Base-by-base conservation (phyloP, 1,140 invertebrate genomes). In the Trichonephila clavata region DNA sequence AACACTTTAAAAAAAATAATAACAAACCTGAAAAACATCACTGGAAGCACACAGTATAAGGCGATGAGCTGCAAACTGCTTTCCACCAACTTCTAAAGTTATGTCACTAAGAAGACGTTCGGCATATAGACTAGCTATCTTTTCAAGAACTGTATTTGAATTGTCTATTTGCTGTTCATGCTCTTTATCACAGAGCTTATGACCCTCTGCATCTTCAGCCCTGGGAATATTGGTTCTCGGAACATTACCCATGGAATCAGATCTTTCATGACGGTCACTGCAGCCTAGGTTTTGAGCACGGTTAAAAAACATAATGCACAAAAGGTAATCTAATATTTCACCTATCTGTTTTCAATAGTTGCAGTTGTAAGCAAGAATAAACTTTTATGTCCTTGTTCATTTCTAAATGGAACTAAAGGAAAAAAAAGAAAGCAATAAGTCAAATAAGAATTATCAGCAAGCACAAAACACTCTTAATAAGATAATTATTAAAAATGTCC, bases 41-140 rank as follows among this genome's bases (percentile, higher is more conserved):
- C 98, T 99, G 94, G 98, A 98, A 94, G 98, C 98, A 97, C 98
- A 99, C 2, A 99, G 96, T 95, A 99, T 99, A 13, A 99, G 97
- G 89, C 98, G 97, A 96, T 99, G 98, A 39, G 98, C 98, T 39
- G 98, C 98, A 96, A 98, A 99, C 92, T 97, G 97, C 50, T 97
- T 96, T 1, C 97, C 97, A 92, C 97, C 97, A 27, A 99, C 98
- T 86, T 98, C 97, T 21, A 99, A 96, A 63, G 97, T 97, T 43
- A 99, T 97, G 95, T 99, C 98, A 95, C 97, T 98, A 97, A 99
- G 98, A 94, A 98, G 95, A 94, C 97, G 97, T 93, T 98, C 97
- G 0, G 97, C 97, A 96, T 98, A 98, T 0, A 98, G 95, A 65
- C 97, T 97, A 5, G 98, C 97, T 95, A 98, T 98, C 96, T 98